A percentile compares a stretch with the other conserved stretches of the same genome.
Conservation (phyloP, 2,797 vertebrate genomes). For the Astyanax mexicanus region DNA sequence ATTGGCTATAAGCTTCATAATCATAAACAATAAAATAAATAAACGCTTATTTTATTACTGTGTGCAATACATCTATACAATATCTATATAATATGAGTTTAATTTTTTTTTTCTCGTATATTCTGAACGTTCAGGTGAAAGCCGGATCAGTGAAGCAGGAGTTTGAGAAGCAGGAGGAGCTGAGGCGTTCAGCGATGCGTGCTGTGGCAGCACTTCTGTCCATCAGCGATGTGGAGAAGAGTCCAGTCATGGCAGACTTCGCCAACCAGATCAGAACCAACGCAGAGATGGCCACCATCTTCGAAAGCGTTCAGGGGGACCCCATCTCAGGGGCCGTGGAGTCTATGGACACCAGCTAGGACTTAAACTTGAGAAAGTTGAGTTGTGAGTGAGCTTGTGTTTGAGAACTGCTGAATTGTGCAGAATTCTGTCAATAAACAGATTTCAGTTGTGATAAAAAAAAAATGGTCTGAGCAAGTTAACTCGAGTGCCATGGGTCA, state of each 20-base stretch:
- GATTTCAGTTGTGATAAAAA: not conserved
- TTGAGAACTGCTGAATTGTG: not conserved
- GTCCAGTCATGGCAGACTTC: constrained; percentile 91
- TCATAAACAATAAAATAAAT: too few species aligned
- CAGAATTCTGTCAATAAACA: not conserved
- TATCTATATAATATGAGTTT: too few species aligned
- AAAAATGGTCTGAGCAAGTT: too few species aligned
- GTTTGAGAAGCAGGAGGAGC: constrained; percentile 96
- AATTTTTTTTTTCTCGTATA: too few species aligned
- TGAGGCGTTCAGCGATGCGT: constrained; percentile 93
- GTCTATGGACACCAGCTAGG: constrained; percentile 89
- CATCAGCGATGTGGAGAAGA: constrained; percentile 89
- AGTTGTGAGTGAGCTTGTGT: too few species aligned
- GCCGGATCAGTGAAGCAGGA: constrained; percentile 95
- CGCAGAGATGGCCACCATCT: constrained; percentile 88
- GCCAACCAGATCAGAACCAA: constrained; percentile 88
- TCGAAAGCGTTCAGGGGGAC: constrained; percentile 92
- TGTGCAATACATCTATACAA: too few species aligned
- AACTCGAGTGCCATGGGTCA: too few species aligned
- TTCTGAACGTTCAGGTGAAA: constrained; percentile 85
- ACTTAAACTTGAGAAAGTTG: not conserved
- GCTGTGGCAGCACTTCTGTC: constrained; percentile 91
- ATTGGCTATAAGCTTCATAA: too few species aligned
- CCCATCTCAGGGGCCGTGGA: constrained; percentile 73
- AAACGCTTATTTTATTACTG: too few species aligned